These are phyloP conservation scores for Sterna hirundo DNA, from an alignment of 2,113 vertebrate genomes.

Conservation along the genomic window DNA sequence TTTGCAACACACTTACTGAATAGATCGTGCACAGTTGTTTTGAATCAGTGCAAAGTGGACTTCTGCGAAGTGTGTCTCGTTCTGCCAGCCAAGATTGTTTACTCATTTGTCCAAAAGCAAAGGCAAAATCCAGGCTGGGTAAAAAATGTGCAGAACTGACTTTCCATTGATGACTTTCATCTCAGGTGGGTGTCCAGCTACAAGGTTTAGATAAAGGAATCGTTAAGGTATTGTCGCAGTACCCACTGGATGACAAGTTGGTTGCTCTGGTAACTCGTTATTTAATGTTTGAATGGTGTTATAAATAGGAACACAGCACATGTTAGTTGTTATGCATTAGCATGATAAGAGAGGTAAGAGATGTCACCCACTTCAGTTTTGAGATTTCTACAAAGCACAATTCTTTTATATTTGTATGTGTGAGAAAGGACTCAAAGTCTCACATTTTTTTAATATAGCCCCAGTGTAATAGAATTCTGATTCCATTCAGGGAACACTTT, in stretches of 20 bases:
- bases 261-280: background rate
- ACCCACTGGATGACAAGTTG: background rate
- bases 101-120: background rate
- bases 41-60: background rate
- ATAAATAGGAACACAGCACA: background rate
- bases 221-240: background rate
- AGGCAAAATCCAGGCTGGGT: background rate
- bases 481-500: background rate
- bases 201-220: background rate
- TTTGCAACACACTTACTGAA: background rate
- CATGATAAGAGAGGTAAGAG: background rate
- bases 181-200: background rate
- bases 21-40: background rate
- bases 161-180: background rate
- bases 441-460: background rate
- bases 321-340: background rate
- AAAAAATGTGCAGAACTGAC: background rate
- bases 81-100: background rate
- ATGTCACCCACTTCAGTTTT: background rate
- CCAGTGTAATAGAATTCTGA: background rate
- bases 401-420: background rate
- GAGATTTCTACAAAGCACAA: background rate
- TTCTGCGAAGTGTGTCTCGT: background rate
- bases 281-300: background rate
- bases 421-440: background rate